Conservation (phyloP, 1,140 invertebrate genomes). For the Monomorium pharaonis region DNA sequence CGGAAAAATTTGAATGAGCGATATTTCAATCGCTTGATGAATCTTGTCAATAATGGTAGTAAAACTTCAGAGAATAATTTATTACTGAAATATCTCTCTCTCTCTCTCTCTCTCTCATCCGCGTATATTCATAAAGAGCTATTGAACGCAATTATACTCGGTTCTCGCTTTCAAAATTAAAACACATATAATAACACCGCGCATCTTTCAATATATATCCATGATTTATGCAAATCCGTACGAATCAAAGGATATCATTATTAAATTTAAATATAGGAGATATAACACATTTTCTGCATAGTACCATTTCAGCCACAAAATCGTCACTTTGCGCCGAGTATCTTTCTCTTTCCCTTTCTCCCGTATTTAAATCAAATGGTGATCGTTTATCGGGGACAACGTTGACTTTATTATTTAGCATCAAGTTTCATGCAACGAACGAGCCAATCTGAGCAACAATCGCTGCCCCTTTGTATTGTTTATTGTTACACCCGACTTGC, state of each 20-base stretch:
- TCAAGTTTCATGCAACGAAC: constrained; percentile 10
- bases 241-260: constrained; percentile 30
- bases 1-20: constrained; percentile 11
- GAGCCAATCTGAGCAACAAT: not conserved
- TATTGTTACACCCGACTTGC: constrained; percentile 6
- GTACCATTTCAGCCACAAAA: constrained; percentile 3
- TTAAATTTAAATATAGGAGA: constrained; percentile 23
- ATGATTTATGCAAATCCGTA: constrained; percentile 16
- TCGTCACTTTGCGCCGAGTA: not conserved
- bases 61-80: constrained; percentile 15
- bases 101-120: constrained; percentile 8
- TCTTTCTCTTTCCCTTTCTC: not conserved
- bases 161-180: constrained; percentile 39
- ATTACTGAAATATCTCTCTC: not conserved
- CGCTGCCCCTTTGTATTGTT: not conserved
- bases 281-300: constrained; percentile 17
- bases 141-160: constrained; percentile 15
- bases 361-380: constrained; percentile 30
- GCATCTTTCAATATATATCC: constrained; percentile 19
- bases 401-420: not conserved
- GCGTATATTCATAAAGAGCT: constrained; percentile 8
- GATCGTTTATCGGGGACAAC: constrained; percentile 14
- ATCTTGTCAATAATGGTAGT: constrained; percentile 4
- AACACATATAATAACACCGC: constrained; percentile 5
- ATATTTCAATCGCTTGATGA: constrained; percentile 11